Evolutionary conservation across 2,113 vertebrate species (phyloP).

Genomic region (Lycaon pictus): DNA sequence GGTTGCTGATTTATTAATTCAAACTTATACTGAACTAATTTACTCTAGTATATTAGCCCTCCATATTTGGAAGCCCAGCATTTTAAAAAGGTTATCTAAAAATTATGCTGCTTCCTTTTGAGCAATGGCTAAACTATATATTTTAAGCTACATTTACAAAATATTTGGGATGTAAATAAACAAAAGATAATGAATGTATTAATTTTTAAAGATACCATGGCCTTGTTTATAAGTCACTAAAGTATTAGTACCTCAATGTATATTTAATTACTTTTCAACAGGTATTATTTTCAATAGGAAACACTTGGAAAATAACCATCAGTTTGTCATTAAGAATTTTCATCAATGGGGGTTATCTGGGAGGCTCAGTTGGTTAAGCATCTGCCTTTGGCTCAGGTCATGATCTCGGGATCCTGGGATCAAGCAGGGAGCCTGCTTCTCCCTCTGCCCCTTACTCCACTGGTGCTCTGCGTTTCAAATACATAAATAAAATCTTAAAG

Average conservation of each 20-base stretch:
- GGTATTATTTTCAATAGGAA: conserved; percentile 51
- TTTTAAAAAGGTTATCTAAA: conserved; percentile 50
- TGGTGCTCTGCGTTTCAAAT: too few relatives aligned
- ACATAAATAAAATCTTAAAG: not conserved
- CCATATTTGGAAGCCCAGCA: not conserved
- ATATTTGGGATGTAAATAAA: not conserved
- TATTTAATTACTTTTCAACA: conserved; percentile 44
- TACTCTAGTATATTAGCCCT: not conserved
- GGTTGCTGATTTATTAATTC: conserved; percentile 26
- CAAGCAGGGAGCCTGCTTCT: too few relatives aligned
- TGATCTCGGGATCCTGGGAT: too few relatives aligned
- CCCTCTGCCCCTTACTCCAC: too few relatives aligned
- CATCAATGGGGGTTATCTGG: not conserved
- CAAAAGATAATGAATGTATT: conserved; percentile 37
- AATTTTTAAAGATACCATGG: conserved; percentile 50
- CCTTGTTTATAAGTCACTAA: conserved; percentile 51
- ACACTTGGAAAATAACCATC: conserved; percentile 24
- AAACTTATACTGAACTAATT: conserved; percentile 24
- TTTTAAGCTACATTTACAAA: conserved; percentile 16
- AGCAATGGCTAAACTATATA: not conserved
- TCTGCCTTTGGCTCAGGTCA: too few relatives aligned
- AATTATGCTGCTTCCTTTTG: conserved; percentile 11
- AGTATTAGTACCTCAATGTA: conserved; percentile 46
- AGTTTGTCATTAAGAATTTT: conserved; percentile 60
- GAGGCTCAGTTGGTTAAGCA: too few relatives aligned